These are phyloP conservation scores for Aurelia coerulea DNA, from an alignment of 30 jellyfish, hydroid and myxozoan species.

Conservation along the genomic window DNA sequence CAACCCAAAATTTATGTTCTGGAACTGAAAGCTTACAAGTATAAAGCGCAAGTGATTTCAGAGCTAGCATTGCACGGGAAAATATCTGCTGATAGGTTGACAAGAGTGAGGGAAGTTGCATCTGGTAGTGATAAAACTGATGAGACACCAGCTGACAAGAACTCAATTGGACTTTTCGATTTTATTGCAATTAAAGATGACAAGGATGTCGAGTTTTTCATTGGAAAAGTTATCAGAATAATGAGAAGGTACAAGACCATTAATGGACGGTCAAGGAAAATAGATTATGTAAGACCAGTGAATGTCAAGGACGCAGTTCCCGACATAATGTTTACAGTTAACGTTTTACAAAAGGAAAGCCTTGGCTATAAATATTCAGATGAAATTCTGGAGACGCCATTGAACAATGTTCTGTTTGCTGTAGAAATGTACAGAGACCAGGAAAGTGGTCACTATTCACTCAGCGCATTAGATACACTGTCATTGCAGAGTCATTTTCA, in stretches of 20 bases:
- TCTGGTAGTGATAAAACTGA: neutral
- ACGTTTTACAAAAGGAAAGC: neutral
- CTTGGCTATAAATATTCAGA: neutral
- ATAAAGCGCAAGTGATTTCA: neutral
- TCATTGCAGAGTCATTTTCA: neutral
- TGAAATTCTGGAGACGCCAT: conserved; percentile 10
- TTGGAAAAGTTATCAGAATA: conserved; percentile 9
- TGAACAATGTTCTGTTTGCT: conserved; percentile 10
- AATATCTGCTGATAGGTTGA: conserved; percentile 19
- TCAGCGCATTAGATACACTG: too few species aligned
- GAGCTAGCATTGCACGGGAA: conserved; percentile 13
- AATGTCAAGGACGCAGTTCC: conserved; percentile 7
- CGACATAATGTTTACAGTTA: conserved; percentile 7
- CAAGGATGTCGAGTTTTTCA: conserved; percentile 4
- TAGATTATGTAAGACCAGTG: conserved; percentile 14
- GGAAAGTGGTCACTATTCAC: conserved; percentile 13
- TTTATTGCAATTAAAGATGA: neutral
- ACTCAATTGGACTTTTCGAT: neutral
- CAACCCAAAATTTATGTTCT: neutral
- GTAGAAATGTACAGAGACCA: conserved; percentile 15
- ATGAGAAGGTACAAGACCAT: conserved; percentile 1
- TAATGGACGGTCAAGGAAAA: conserved; percentile 10
- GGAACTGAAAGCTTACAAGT: neutral
- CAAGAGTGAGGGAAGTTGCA: conserved; percentile 1
- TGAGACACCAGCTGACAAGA: neutral